Evolutionary conservation across 1,140 invertebrate genomes (phyloP).

Genomic region (Megalopta genalis): DNA sequence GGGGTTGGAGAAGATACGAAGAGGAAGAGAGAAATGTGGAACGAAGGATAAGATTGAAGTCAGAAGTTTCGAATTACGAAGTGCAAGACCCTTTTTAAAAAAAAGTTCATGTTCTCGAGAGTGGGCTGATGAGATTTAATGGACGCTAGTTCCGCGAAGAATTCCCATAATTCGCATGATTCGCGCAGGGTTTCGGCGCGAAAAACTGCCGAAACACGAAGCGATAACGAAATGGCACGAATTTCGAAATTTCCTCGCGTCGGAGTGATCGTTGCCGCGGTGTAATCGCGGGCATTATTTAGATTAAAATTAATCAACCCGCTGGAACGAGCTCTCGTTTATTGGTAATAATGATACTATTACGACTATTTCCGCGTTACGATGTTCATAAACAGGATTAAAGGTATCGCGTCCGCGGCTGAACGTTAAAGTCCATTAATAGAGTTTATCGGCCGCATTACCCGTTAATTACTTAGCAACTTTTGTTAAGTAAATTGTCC

Average conservation of each 20-base stretch:
- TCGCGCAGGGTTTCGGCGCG: too few relatives aligned
- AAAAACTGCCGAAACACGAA: too few relatives aligned
- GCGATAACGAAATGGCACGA: not conserved
- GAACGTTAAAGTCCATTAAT: not conserved
- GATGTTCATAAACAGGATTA: not conserved
- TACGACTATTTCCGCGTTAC: not conserved
- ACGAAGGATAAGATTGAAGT: conserved; percentile 37
- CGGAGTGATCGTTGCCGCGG: not conserved
- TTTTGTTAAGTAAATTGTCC: not conserved
- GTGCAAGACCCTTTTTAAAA: conserved; percentile 33
- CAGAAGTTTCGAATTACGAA: conserved; percentile 63
- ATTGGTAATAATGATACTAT: not conserved
- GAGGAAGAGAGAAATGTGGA: not conserved
- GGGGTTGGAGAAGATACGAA: not conserved
- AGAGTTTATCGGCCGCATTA: not conserved
- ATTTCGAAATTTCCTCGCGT: not conserved
- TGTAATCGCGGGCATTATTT: not conserved
- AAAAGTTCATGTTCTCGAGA: not conserved
- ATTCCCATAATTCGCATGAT: not conserved
- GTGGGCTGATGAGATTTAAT: conserved; percentile 4
- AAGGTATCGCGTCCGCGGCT: too few relatives aligned
- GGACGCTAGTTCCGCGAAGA: not conserved
- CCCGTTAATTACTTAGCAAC: not conserved
- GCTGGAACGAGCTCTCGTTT: not conserved
- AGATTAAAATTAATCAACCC: not conserved